Evolutionary conservation across 2,888 invertebrate genomes (phyloP).

Genomic region (Coenonympha glycerion): DNA sequence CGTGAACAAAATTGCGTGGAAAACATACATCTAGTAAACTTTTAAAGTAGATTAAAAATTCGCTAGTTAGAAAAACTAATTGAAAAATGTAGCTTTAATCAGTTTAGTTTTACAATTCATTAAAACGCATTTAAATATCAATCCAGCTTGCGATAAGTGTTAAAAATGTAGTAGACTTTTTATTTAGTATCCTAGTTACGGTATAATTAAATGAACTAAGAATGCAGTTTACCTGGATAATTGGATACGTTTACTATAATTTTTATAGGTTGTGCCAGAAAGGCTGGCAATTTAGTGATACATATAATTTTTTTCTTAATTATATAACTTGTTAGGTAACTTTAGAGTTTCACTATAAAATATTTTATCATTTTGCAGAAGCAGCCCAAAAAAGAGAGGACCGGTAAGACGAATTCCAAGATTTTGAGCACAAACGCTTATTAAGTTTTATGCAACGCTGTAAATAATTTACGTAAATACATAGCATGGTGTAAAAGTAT

Average conservation of each 20-base stretch:
- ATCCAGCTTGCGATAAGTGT: neutral
- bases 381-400: slow-evolving; percentile 4
- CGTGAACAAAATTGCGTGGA: too few species aligned
- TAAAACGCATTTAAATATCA: neutral
- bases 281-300: too few species aligned
- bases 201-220: slow-evolving; percentile 3
- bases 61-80: too few species aligned
- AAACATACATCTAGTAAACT: too few species aligned
- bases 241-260: too few species aligned
- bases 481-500: slow-evolving; percentile 39
- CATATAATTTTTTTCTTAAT: neutral
- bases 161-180: slow-evolving; percentile 3
- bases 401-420: slow-evolving; percentile 37
- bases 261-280: too few species aligned
- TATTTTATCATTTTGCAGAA: slow-evolving; percentile 2
- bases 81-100: neutral
- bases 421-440: slow-evolving; percentile 32
- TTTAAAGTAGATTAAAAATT: too few species aligned
- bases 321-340: too few species aligned
- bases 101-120: neutral
- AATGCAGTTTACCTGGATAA: neutral
- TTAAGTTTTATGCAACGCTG: slow-evolving; percentile 33
- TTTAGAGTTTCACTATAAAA: neutral
- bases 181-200: neutral
- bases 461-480: slow-evolving; percentile 40